Evolutionary conservation across 2,113 vertebrate species (phyloP).

Genomic region (Centropus unirufus): DNA sequence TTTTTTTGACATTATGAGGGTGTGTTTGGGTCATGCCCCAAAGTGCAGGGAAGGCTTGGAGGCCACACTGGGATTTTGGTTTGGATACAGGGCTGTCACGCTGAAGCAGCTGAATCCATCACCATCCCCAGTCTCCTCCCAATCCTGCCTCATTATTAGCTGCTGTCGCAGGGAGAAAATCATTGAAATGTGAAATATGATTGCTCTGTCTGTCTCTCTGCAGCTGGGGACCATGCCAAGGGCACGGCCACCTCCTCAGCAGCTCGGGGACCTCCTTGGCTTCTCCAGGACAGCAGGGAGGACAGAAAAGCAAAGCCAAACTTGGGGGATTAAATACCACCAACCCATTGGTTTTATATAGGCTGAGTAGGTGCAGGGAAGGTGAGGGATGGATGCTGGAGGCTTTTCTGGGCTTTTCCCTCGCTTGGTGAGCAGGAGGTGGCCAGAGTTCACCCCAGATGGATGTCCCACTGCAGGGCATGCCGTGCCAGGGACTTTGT

Average conservation of each 20-base stretch:
- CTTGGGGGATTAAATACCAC: too few species aligned
- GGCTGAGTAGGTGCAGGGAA: not conserved
- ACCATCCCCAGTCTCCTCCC: not conserved
- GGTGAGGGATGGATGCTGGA: not conserved
- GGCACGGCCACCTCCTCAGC: not conserved
- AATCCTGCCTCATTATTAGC: not conserved
- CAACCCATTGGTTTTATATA: not conserved
- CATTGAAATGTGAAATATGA: not conserved
- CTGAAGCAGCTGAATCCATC: accelerated
- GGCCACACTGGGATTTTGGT: not conserved
- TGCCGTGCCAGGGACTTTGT: not conserved
- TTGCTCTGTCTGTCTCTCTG: not conserved
- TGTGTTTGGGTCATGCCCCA: not conserved
- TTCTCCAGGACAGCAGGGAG: accelerated
- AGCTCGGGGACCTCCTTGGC: not conserved
- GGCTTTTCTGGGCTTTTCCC: not conserved
- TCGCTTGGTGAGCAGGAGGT: accelerated
- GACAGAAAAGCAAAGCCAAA: not conserved
- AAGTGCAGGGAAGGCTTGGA: not conserved
- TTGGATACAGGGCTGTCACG: accelerated
- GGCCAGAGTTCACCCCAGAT: accelerated
- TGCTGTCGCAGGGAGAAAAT: not conserved
- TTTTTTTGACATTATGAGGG: not conserved
- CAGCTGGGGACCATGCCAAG: not conserved
- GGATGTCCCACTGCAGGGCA: accelerated